Evolutionary conservation across 2,113 vertebrate genomes (phyloP).

Genomic region (Mormyrus iriodes): DNA sequence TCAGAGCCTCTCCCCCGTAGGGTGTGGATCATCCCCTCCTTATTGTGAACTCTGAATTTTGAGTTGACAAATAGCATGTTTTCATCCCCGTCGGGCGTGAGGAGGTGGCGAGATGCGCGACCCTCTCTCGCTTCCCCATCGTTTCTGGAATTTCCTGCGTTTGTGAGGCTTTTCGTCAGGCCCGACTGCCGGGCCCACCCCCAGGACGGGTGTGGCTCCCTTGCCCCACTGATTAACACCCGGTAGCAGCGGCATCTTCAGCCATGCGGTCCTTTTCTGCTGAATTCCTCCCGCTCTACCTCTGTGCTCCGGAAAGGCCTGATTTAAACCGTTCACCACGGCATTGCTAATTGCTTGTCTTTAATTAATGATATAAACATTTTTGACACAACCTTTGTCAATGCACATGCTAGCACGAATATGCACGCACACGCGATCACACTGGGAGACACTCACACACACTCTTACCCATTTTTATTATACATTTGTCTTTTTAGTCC

Average conservation of each 20-base stretch:
- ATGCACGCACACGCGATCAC: neutral
- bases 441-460: neutral
- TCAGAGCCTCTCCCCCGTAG: neutral
- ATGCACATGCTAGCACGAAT: too few species aligned
- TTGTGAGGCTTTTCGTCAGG: neutral
- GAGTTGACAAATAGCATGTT: conserved; percentile 8
- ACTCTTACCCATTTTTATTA: neutral
- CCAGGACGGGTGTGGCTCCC: neutral
- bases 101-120: neutral
- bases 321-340: neutral
- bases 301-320: neutral
- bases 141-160: neutral
- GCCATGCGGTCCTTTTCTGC: neutral
- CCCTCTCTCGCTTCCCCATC: neutral
- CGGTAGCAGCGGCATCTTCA: neutral
- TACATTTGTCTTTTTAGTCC: neutral
- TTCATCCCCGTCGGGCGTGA: neutral
- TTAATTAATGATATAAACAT: neutral
- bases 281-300: neutral
- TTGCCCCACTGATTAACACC: neutral
- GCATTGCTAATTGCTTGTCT: neutral
- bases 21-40: neutral
- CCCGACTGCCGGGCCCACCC: neutral
- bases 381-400: neutral
- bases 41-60: neutral